Evolutionary conservation across 2,888 invertebrate species (phyloP).

Genomic region (Argyresthia albistria): DNA sequence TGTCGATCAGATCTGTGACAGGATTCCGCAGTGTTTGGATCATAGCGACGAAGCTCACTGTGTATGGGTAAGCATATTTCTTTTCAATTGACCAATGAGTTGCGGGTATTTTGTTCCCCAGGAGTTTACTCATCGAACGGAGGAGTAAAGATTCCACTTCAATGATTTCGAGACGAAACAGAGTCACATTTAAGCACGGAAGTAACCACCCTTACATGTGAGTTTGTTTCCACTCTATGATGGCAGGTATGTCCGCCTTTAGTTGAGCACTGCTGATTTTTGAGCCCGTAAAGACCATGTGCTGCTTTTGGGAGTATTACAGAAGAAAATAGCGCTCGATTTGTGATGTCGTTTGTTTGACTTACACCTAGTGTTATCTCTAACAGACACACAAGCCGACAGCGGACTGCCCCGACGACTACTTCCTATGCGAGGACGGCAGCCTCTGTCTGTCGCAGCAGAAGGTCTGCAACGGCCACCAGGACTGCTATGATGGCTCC

Average conservation of each 20-base stretch:
- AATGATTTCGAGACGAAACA: too few species aligned
- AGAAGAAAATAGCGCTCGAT: neutral
- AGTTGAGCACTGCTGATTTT: too few species aligned
- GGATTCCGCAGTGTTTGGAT: slow-evolving; percentile 78
- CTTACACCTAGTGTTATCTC: neutral
- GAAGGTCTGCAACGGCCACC: slow-evolving; percentile 76
- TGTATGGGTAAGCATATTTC: neutral
- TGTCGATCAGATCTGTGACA: slow-evolving; percentile 82
- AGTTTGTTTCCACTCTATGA: too few species aligned
- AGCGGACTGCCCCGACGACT: slow-evolving; percentile 26
- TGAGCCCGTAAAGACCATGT: too few species aligned
- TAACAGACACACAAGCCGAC: slow-evolving; percentile 22
- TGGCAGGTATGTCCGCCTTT: too few species aligned
- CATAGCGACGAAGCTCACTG: slow-evolving; percentile 79
- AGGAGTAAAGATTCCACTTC: too few species aligned
- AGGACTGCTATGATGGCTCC: slow-evolving; percentile 81
- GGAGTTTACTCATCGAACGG: too few species aligned
- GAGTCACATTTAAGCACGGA: too few species aligned
- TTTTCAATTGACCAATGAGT: too few species aligned
- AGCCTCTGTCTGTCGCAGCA: slow-evolving; percentile 72
- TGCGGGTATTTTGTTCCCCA: too few species aligned
- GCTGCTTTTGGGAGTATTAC: too few species aligned
- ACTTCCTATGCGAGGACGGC: slow-evolving; percentile 50
- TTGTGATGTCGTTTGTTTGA: neutral
- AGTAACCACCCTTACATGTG: too few species aligned